Percentiles rank a stretch among this genome's conserved stretches.
phyloP scores from a whole-genome alignment of 2,797 vertebrate species.

The Sebastes kiyomatsui region DNA sequence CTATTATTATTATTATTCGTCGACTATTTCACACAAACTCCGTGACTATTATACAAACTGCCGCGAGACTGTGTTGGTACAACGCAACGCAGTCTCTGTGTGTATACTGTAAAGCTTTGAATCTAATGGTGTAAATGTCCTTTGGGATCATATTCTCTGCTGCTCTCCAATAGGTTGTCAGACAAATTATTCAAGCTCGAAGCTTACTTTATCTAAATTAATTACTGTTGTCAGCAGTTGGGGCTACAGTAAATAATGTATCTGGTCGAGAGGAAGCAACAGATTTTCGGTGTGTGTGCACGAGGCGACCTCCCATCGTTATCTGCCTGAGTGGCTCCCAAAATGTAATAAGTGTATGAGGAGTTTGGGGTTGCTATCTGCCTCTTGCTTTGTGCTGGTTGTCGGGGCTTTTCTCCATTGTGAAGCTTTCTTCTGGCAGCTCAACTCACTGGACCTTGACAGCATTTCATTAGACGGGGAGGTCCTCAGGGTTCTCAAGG shows the following conservation, averaged over 20 bases:
- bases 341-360: conserved; percentile 69
- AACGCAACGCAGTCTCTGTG: background rate
- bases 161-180: background rate
- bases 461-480: conserved; percentile 74
- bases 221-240: conserved; percentile 50
- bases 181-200: conserved; percentile 13
- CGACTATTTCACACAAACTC: too few relatives aligned
- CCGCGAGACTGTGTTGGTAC: background rate
- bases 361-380: conserved; percentile 58
- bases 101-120: background rate
- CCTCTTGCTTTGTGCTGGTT: conserved; percentile 57
- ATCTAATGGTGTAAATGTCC: background rate
- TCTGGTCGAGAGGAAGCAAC: conserved; percentile 36
- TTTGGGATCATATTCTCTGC: background rate
- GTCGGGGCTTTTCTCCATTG: conserved; percentile 53
- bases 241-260: conserved; percentile 37
- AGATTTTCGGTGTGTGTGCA: conserved; percentile 56
- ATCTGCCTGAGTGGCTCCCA: conserved; percentile 59
- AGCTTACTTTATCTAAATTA: conserved; percentile 51
- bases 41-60: too few relatives aligned
- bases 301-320: conserved; percentile 34
- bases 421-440: conserved; percentile 70
- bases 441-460: conserved; percentile 77
- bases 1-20: too few relatives aligned
- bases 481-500: conserved; percentile 65